Conservation (phyloP, 2,113 vertebrate species). For the Phocoena sinus region DNA sequence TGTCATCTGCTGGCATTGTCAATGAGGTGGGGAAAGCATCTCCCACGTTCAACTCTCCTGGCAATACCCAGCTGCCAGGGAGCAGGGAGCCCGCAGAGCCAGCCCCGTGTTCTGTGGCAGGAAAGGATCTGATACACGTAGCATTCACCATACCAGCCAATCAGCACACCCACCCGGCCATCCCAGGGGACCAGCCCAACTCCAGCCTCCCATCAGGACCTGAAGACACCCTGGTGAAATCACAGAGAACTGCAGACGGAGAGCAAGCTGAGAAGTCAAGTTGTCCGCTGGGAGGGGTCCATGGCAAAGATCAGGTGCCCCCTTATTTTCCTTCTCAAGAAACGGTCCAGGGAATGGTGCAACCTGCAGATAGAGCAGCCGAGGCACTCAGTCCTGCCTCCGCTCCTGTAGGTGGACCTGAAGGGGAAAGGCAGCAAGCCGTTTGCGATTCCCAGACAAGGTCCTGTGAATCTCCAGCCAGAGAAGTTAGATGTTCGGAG, state of each 20-base stretch:
- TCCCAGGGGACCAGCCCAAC: conserved; percentile 53
- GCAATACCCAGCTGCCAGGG: neutral
- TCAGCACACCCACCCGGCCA: conserved; percentile 59
- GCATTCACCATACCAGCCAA: conserved; percentile 62
- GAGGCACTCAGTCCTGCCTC: neutral
- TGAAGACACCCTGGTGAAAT: conserved; percentile 60
- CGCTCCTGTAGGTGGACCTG: neutral
- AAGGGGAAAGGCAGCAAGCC: rapidly evolving
- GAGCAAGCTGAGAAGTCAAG: conserved; percentile 30
- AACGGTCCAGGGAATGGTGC: conserved; percentile 33
- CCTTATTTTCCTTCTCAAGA: conserved; percentile 47
- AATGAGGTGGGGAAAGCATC: neutral
- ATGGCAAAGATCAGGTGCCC: neutral
- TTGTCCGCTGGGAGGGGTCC: neutral
- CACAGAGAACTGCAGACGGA: conserved; percentile 61
- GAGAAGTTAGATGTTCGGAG: neutral
- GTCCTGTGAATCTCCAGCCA: neutral
- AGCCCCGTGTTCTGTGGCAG: neutral
- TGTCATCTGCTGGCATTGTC: conserved; percentile 31
- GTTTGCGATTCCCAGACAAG: neutral
- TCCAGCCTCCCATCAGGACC: conserved; percentile 4
- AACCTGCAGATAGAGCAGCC: neutral
- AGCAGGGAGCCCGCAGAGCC: conserved; percentile 12
- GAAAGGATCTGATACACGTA: rapidly evolving
- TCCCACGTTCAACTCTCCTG: neutral